Conservation (phyloP, 2,113 vertebrate genomes). For the Ondatra zibethicus region DNA sequence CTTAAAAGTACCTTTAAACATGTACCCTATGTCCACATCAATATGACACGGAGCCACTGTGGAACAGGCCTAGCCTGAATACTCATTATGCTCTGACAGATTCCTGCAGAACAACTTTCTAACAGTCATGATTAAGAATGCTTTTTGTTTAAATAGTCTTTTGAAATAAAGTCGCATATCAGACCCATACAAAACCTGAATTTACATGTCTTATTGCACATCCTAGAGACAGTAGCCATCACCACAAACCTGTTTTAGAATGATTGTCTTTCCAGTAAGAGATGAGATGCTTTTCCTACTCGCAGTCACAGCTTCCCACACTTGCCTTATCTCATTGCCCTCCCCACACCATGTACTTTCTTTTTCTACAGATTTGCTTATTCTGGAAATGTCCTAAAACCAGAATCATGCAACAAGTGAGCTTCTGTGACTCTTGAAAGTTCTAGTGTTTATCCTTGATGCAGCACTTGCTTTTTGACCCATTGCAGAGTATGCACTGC, state of each 20-base stretch:
- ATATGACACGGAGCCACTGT: background rate
- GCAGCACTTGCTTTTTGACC: background rate
- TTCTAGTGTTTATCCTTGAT: background rate
- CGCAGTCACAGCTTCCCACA: background rate
- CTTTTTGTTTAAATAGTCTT: background rate
- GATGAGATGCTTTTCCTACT: no score
- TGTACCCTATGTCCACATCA: background rate
- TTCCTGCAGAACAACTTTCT: background rate
- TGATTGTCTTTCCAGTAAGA: background rate
- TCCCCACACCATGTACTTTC: no score
- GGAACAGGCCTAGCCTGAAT: background rate
- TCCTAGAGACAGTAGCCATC: background rate
- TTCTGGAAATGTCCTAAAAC: background rate
- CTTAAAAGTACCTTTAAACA: background rate
- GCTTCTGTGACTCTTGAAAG: background rate
- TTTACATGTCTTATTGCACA: background rate
- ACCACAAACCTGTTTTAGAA: background rate
- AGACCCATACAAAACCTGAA: background rate
- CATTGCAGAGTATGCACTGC: background rate
- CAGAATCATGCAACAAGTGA: background rate
- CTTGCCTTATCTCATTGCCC: no score
- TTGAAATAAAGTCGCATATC: background rate
- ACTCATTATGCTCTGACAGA: background rate
- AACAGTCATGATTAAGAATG: background rate
- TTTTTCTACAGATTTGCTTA: background rate